A percentile compares a stretch with the other conserved stretches of the same genome.
These are phyloP conservation scores for Spodoptera picta DNA, from an alignment of 2,888 invertebrate genomes.

Conservation along the genomic window DNA sequence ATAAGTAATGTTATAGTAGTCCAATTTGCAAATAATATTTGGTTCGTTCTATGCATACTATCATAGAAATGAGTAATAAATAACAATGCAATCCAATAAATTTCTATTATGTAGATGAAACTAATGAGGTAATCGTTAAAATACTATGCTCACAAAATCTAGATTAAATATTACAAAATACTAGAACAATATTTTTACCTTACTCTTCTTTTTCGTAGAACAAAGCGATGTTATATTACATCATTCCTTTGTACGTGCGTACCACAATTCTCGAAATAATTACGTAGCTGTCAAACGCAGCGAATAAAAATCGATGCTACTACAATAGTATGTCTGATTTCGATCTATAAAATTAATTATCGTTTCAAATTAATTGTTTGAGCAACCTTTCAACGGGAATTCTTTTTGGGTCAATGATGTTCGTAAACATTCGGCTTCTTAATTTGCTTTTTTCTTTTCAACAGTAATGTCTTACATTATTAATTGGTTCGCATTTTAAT, in stretches of 20 bases:
- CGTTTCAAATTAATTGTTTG: constrained; percentile 70
- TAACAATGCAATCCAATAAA: too few species aligned
- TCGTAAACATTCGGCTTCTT: constrained; percentile 68
- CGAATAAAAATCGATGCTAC: constrained; percentile 53
- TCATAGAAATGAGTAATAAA: too few species aligned
- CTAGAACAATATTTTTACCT: too few species aligned
- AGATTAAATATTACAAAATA: too few species aligned
- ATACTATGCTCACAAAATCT: too few species aligned
- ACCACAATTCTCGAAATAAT: constrained; percentile 64
- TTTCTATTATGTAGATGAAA: too few species aligned
- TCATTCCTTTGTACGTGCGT: constrained; percentile 4
- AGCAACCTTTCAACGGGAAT: constrained; percentile 59
- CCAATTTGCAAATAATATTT: too few species aligned
- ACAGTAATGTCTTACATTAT: constrained; percentile 59
- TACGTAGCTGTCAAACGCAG: constrained; percentile 55
- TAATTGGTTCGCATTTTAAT: constrained; percentile 69
- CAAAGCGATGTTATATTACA: too few species aligned
- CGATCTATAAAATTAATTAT: constrained; percentile 74
- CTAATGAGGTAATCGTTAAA: too few species aligned
- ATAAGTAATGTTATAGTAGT: too few species aligned
- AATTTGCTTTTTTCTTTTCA: constrained; percentile 65
- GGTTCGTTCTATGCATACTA: too few species aligned
- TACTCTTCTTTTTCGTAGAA: too few species aligned
- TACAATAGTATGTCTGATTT: constrained; percentile 54
- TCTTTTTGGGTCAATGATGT: constrained; percentile 78